Percentiles rank a stretch among this genome's conserved stretches.
These are phyloP conservation scores for Stenodema calcarata DNA, from an alignment of 2,888 invertebrate genomes.

Conservation along the genomic window DNA sequence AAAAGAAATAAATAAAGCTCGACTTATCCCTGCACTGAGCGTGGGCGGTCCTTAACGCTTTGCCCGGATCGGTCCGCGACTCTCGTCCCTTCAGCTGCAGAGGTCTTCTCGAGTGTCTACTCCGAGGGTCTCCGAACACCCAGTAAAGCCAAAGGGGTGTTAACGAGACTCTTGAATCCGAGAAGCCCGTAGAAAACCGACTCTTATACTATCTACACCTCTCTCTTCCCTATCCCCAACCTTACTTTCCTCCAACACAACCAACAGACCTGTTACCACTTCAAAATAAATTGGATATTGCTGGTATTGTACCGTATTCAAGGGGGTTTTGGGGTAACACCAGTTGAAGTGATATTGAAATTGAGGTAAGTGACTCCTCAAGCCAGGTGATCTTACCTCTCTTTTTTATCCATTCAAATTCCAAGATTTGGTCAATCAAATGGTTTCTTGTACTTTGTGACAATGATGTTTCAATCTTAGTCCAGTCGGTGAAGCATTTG, in stretches of 20 bases:
- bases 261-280: not conserved
- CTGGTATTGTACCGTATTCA: conserved; percentile 4
- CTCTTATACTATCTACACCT: not conserved
- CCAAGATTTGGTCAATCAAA: no score
- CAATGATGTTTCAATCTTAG: no score
- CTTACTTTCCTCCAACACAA: not conserved
- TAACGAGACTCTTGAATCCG: conserved; percentile 38
- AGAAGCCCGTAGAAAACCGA: conserved; percentile 3
- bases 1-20: not conserved
- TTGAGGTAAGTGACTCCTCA: not conserved
- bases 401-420: no score
- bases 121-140: not conserved
- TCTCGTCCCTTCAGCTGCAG: not conserved
- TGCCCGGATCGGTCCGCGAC: not conserved
- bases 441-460: no score
- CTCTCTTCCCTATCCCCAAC: not conserved
- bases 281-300: conserved; percentile 45
- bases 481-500: no score
- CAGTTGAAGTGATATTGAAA: not conserved
- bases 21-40: not conserved
- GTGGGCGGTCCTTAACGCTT: not conserved
- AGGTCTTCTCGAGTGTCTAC: not conserved
- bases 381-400: not conserved
- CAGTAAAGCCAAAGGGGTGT: conserved; percentile 13
- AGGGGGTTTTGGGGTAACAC: not conserved